A percentile compares a stretch with the other conserved stretches of the same genome.
These are phyloP conservation scores for Cremastobaeus sp. DNA, from an alignment of 2,888 invertebrate genomes.

Conservation along the genomic window DNA sequence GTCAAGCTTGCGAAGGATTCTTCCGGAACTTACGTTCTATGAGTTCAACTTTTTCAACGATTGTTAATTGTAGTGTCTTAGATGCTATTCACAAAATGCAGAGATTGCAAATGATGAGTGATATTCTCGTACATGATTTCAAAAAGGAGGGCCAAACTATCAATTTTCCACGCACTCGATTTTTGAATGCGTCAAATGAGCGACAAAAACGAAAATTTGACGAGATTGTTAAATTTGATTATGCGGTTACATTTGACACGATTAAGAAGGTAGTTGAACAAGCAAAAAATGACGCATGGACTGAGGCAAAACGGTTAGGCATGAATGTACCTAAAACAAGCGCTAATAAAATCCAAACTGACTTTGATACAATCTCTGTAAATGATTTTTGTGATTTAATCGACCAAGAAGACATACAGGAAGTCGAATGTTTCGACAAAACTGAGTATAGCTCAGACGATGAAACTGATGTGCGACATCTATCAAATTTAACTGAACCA, in stretches of 20 bases:
- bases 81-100: too few species aligned
- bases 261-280: neutral
- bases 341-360: neutral
- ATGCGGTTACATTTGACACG: neutral
- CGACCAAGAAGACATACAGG: neutral
- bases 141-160: neutral
- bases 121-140: slow-evolving; percentile 1
- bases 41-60: neutral
- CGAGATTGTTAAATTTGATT: neutral
- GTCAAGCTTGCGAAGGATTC: neutral
- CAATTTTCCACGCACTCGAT: neutral
- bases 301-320: neutral
- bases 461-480: neutral
- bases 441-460: neutral
- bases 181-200: slow-evolving; percentile 3
- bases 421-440: neutral
- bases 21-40: neutral
- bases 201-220: neutral
- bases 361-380: neutral
- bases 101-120: neutral
- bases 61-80: too few species aligned
- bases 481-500: neutral
- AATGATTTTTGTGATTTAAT: neutral
- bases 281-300: neutral
- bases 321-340: neutral